Evolutionary conservation across 2,888 invertebrate species (phyloP).

Genomic region (Leptinotarsa tumamoca): DNA sequence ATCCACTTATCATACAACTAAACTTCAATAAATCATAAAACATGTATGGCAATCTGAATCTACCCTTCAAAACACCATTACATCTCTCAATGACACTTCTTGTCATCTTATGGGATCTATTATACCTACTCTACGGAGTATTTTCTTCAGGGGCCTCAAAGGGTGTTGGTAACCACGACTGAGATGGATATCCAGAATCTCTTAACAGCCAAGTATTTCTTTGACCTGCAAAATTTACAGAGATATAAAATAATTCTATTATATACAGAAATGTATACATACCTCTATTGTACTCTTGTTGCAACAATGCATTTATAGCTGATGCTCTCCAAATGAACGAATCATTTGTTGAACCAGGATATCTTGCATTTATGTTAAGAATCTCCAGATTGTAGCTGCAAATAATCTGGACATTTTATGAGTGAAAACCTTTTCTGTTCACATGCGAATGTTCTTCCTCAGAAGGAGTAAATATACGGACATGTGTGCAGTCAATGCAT

Average conservation of each 20-base stretch:
- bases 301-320: background rate
- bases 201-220: constrained; percentile 13
- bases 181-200: constrained; percentile 31
- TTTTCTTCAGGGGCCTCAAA: constrained; percentile 21
- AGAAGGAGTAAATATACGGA: background rate
- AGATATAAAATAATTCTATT: background rate
- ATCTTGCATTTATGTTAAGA: constrained; percentile 29
- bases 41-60: background rate
- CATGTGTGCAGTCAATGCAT: constrained; percentile 24
- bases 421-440: constrained; percentile 28
- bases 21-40: too few relatives aligned
- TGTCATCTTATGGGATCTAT: constrained; percentile 24
- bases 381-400: constrained; percentile 27
- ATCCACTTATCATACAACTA: too few relatives aligned
- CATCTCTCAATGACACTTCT: constrained; percentile 11
- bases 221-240: constrained; percentile 5
- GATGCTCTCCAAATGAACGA: too few relatives aligned
- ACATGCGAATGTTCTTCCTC: constrained; percentile 28
- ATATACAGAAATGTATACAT: background rate
- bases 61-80: background rate
- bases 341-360: constrained; percentile 18
- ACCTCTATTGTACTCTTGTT: background rate
- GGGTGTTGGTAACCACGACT: constrained; percentile 34
- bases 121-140: constrained; percentile 31
- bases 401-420: constrained; percentile 29